phyloP scores from a whole-genome alignment of 2,797 vertebrate genomes.

The Sternotherus odoratus region DNA sequence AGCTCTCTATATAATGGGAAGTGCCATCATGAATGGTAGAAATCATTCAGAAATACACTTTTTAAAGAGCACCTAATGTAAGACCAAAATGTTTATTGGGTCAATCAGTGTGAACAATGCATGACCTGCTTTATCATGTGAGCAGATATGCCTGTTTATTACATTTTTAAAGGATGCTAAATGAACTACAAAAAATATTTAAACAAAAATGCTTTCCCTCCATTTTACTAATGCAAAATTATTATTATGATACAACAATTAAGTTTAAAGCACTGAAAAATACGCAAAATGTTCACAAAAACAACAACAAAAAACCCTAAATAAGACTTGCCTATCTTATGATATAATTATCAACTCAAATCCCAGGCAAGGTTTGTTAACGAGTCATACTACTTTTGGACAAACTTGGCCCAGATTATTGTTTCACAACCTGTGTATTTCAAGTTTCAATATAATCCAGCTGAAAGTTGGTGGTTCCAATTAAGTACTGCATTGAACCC shows the following conservation, averaged over 20 bases:
- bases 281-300: background rate
- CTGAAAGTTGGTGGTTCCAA: no score
- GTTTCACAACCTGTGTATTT: no score
- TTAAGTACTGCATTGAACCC: no score
- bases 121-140: background rate
- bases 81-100: background rate
- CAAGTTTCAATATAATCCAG: no score
- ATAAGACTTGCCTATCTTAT: background rate
- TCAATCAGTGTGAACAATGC: background rate
- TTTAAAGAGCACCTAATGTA: background rate
- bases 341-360: background rate
- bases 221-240: background rate
- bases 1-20: background rate
- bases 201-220: background rate
- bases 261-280: background rate
- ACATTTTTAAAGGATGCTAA: background rate
- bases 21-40: background rate
- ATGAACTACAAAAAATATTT: background rate
- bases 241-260: background rate
- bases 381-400: no score
- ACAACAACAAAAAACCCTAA: background rate
- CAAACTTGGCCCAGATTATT: no score
- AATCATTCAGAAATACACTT: background rate
- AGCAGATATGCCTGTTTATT: background rate
- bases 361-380: background rate